Percentiles rank a stretch among this genome's conserved stretches.
These are phyloP conservation scores for Coelinius sp. DNA, from an alignment of 2,888 invertebrate species.

Conservation along the genomic window DNA sequence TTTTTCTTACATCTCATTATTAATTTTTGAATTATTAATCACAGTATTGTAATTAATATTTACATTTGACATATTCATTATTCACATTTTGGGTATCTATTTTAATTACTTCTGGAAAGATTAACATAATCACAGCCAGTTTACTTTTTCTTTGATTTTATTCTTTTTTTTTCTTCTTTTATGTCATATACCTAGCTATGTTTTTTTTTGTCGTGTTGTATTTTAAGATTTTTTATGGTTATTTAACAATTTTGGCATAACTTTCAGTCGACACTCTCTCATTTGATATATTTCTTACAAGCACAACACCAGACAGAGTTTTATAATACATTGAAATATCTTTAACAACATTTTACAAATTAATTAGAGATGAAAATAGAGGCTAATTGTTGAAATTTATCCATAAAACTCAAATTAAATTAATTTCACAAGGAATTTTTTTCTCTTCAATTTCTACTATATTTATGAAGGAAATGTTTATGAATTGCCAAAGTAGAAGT, in stretches of 20 bases:
- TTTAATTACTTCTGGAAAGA: slow-evolving; percentile 52
- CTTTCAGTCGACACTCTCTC: background rate
- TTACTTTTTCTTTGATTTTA: slow-evolving; percentile 52
- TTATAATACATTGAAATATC: background rate
- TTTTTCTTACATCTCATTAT: background rate
- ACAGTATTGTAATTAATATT: slow-evolving; percentile 51
- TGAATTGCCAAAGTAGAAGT: background rate
- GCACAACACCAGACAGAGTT: too few species aligned
- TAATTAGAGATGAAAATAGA: background rate
- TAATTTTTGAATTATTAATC: slow-evolving; percentile 43
- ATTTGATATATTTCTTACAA: background rate
- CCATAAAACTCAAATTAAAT: background rate
- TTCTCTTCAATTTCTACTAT: too few species aligned
- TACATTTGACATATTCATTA: slow-evolving; percentile 30
- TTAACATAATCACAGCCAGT: slow-evolving; percentile 69
- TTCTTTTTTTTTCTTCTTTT: background rate
- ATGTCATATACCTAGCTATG: background rate
- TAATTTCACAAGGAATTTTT: too few species aligned
- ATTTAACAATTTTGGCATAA: background rate
- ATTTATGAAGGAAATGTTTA: background rate
- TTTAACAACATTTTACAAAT: background rate
- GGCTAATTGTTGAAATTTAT: background rate
- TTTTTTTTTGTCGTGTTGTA: background rate
- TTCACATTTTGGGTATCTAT: slow-evolving; percentile 37
- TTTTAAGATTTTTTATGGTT: background rate